Evolutionary conservation across 1,140 invertebrate species (phyloP).

Genomic region (Prorops nasuta): DNA sequence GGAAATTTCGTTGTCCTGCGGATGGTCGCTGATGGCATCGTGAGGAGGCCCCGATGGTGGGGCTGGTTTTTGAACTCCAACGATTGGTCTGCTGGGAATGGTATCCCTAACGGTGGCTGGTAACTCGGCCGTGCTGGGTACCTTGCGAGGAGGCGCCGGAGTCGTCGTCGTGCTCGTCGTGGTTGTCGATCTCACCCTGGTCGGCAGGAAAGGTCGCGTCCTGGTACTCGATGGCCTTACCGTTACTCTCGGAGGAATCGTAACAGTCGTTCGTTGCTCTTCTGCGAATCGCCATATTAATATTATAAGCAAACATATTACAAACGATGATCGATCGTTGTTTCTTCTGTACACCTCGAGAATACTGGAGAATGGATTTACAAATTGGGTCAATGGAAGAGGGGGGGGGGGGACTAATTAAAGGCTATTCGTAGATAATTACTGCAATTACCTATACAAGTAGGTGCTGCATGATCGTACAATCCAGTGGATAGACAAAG

Average conservation of each 20-base stretch:
- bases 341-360: too few species aligned
- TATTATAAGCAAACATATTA: background rate
- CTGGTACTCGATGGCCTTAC: conserved; percentile 32
- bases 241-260: conserved; percentile 8
- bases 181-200: conserved; percentile 37
- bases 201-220: conserved; percentile 38
- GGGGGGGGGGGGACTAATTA: too few species aligned
- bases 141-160: conserved; percentile 2
- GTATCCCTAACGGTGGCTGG: conserved; percentile 48
- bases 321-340: too few species aligned
- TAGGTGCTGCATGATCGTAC: conserved; percentile 75
- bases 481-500: conserved; percentile 73
- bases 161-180: conserved; percentile 23
- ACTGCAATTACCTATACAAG: conserved; percentile 64
- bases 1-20: conserved; percentile 61
- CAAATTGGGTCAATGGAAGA: too few species aligned
- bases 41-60: background rate
- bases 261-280: conserved; percentile 12
- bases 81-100: conserved; percentile 35
- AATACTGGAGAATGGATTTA: too few species aligned
- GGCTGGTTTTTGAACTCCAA: conserved; percentile 37
- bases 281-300: conserved; percentile 20
- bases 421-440: too few species aligned
- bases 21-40: conserved; percentile 46
- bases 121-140: conserved; percentile 27